phyloP scores from a whole-genome alignment of 2,797 vertebrate genomes.

The Diglossa cyanea region DNA sequence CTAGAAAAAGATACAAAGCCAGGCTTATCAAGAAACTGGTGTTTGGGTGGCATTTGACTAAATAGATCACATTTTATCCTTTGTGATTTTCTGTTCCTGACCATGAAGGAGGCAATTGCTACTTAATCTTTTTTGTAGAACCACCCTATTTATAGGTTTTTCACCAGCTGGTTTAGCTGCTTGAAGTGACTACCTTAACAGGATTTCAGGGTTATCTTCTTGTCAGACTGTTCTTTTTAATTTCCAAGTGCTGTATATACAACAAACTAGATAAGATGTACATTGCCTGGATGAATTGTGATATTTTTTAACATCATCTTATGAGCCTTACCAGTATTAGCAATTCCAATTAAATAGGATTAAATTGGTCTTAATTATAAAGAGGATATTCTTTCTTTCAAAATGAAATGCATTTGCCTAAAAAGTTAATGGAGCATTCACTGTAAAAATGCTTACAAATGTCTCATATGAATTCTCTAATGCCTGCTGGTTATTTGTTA shows the following conservation, averaged over 20 bases:
- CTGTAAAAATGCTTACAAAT: slow-evolving; percentile 6
- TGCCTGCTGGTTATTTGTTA: neutral
- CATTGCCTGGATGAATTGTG: neutral
- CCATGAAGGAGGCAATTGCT: neutral
- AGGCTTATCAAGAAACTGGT: neutral
- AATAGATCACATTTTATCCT: neutral
- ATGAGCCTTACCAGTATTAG: neutral
- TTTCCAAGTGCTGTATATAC: neutral
- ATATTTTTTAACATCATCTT: neutral
- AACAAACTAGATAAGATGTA: neutral
- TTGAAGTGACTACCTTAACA: neutral
- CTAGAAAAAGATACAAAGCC: neutral
- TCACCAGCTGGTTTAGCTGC: neutral
- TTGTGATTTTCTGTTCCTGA: neutral
- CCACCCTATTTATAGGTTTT: neutral
- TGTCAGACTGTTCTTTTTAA: neutral
- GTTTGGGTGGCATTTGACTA: neutral
- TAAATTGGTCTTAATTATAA: neutral
- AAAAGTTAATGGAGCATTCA: neutral
- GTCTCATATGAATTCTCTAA: neutral
- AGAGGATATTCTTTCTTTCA: neutral
- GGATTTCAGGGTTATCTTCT: slow-evolving; percentile 1
- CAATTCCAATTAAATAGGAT: neutral
- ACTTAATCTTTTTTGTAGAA: neutral
- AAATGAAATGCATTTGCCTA: neutral